phyloP scores from a whole-genome alignment of 1,140 invertebrate species.

The Ladona fulva region DNA sequence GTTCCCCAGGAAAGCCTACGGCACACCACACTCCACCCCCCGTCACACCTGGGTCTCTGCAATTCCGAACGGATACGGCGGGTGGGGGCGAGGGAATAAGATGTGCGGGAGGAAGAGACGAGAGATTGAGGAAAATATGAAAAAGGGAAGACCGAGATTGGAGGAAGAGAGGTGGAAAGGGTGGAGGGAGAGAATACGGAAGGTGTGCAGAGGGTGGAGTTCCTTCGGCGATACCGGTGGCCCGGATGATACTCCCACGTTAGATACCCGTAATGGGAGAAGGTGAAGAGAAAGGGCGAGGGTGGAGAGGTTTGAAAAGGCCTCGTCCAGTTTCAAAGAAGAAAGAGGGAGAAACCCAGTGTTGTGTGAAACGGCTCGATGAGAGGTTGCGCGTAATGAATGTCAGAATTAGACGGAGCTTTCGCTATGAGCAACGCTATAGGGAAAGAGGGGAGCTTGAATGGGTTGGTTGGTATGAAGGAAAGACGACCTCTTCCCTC shows the following conservation, averaged over 20 bases:
- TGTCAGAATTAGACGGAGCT: neutral
- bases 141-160: neutral
- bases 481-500: neutral
- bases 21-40: no score
- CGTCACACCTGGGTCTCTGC: no score
- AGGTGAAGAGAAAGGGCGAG: neutral
- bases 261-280: neutral
- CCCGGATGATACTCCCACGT: neutral
- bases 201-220: neutral
- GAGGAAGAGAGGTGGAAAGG: neutral
- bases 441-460: neutral
- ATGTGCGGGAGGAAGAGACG: neutral
- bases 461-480: neutral
- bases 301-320: neutral
- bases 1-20: neutral
- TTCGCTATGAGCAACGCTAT: no score
- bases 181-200: neutral
- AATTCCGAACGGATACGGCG: no score
- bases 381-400: neutral
- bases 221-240: neutral
- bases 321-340: neutral
- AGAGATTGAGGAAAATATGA: neutral
- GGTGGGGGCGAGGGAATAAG: neutral
- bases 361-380: neutral
- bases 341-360: neutral